Evolutionary conservation across 2,113 vertebrate genomes (phyloP).

Genomic region (Odobenus rosmarus): DNA sequence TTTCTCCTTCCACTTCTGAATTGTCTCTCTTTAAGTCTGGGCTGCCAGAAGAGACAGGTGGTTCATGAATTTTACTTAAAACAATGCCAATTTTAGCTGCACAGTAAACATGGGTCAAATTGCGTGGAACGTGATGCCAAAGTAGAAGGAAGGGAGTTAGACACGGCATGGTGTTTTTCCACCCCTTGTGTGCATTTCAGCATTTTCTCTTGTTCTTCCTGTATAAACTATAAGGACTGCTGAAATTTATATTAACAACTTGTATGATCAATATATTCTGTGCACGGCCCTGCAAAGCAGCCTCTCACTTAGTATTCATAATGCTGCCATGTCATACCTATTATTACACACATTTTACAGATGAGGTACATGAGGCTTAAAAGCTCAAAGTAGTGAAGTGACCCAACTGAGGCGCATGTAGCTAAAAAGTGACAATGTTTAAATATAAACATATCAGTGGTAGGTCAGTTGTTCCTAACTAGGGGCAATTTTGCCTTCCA

Average conservation of each 20-base stretch:
- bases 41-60: conserved; percentile 61
- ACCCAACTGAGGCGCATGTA: not conserved
- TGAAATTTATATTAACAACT: not conserved
- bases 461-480: not conserved
- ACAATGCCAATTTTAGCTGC: conserved; percentile 57
- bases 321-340: not conserved
- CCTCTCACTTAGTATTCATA: not conserved
- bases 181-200: not conserved
- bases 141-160: not conserved
- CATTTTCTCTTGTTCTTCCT: not conserved
- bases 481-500: not conserved
- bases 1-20: not conserved
- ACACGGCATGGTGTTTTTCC: not conserved
- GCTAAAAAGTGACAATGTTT: not conserved
- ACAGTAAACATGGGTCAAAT: conserved; percentile 28
- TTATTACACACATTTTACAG: not conserved
- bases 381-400: not conserved
- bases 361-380: not conserved
- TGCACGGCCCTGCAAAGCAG: not conserved
- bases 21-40: conserved; percentile 1
- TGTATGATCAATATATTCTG: not conserved
- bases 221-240: not conserved
- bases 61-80: conserved; percentile 68
- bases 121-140: conserved; percentile 38
- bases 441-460: not conserved